Base-by-base conservation (phyloP, 2,888 invertebrate species). In the Lycia hirtaria region DNA sequence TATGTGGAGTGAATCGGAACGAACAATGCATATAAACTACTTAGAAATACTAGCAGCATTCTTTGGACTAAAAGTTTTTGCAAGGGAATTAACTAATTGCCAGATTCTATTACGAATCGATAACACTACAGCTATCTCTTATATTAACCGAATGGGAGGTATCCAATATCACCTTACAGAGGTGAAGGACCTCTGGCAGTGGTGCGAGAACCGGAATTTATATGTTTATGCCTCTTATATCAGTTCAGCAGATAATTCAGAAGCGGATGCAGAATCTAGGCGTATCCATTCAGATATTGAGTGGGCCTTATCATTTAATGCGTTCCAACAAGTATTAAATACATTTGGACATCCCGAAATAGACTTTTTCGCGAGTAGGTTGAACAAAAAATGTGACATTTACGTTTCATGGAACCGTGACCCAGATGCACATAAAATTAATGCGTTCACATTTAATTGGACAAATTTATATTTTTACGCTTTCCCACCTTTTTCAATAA, bases 381-480 rank as follows among this genome's bases (percentile, higher is more conserved):
- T 48, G 1, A 57, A 57, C 10, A 41, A 44, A n/a, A 47, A 51
- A 41, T 56, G 38, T 24, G 1, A n/a, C 1, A 35, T 0, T 30
- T 56, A 33, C 17, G 24, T 51, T 2, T 47, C 56, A 0, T 56
- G 51, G 56, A 19, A 47, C 3, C 24, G 17, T 22, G 51, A 51
- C 14, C 51, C 52, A 0, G 51, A 48, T 7, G 52, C 57, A 2
- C n/a, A 15, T 6, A 28, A 26, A 3, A 51, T 52, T 9, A 22
- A 57, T 26, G 33, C 43, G 0, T 57, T 47, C 17, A 57, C 51
- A 2, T 1, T 52, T 4, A 12, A 9, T 6, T 57, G 41, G 51
- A n/a, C 24, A 9, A 3, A 6, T 0, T 24, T 17, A 9, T 41
- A 17, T 12, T 57, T 52, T 33, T 33, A n/a, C n/a, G n/a, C n/a